These are phyloP conservation scores for Lepisosteus oculatus DNA, from an alignment of 2,113 vertebrate genomes.

Conservation along the genomic window DNA sequence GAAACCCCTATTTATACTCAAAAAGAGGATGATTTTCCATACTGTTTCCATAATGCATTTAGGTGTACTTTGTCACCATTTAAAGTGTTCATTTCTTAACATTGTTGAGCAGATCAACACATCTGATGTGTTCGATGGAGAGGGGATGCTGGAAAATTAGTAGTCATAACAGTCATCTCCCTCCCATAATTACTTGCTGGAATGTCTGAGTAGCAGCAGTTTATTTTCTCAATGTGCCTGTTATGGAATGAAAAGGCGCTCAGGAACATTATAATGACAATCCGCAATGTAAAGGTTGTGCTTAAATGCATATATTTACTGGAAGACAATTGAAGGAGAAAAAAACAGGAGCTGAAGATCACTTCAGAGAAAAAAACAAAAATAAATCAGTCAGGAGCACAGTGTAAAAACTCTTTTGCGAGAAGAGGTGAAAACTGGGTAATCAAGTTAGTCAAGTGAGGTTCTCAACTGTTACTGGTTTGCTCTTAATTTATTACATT, in stretches of 20 bases:
- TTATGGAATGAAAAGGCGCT: neutral
- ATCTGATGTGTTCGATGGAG: neutral
- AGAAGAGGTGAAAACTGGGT: too few species aligned
- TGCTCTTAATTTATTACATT: too few species aligned
- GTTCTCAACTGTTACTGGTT: too few species aligned
- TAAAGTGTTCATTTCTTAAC: neutral
- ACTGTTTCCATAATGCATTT: neutral
- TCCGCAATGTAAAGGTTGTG: too few species aligned
- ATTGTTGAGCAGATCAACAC: neutral
- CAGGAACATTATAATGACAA: too few species aligned
- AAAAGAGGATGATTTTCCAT: neutral
- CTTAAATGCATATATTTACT: too few species aligned
- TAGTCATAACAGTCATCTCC: conserved; percentile 9
- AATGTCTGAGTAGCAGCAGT: conserved; percentile 30
- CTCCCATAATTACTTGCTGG: conserved; percentile 22
- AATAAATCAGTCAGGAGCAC: too few species aligned
- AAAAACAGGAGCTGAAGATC: too few species aligned
- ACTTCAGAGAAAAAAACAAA: too few species aligned
- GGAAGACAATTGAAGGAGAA: too few species aligned
- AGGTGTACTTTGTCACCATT: neutral
- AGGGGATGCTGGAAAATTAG: conserved; percentile 19
- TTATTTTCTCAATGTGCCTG: conserved; percentile 22
- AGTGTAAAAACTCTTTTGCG: too few species aligned
- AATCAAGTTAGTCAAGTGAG: too few species aligned
- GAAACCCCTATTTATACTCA: neutral